Base-by-base conservation (phyloP, 2,113 vertebrate species). In the Microcebus lehilahytsara region DNA sequence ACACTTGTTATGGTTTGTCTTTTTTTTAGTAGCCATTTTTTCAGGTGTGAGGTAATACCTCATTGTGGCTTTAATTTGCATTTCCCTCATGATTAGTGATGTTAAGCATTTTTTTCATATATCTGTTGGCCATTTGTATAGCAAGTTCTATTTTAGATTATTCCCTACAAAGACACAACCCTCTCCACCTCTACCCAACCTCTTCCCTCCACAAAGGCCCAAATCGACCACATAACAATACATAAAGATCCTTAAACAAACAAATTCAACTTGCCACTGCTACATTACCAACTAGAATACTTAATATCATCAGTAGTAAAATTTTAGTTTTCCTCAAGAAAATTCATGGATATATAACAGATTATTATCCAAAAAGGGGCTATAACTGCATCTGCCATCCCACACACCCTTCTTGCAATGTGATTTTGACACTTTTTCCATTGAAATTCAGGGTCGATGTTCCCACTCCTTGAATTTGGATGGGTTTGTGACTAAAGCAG, bases 291-390 rank as follows among this genome's bases (percentile, higher is more conserved):
- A 72, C 13, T 49, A 46, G 8, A 91, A n/a, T 2, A 51, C 3
- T 91, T 62, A 25, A 27, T 67, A 75, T 40, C 49, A 34, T 51
- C 72, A 88, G 20, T 32, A 75, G 40, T 62, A 27, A 91, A 53
- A 34, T 71, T 84, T 95, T 90, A 32, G 30, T 84, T 88, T 93
- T 67, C 32, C 25, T 93, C 42, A 88, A 80, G 34, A 69, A 88
- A 77, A 27, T n/a, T 71, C 9, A 67, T 37, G 9, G n/a, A 1
- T 62, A 62, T 75, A 20, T 80, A 40, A 67, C 30, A 91, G 9
- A 56, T 42, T 64, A 4, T 72, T 92, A 53, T 32, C 53, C 19
- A 27, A 86, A 92, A 42, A 46, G 27, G 32, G 8, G 0, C 2
- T 42, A 69, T 49, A n/a, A 4, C 10, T 89, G 1, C 19, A n/a